These are phyloP conservation scores for Selenia dentaria DNA, from an alignment of 2,888 invertebrate species.

Conservation along the genomic window DNA sequence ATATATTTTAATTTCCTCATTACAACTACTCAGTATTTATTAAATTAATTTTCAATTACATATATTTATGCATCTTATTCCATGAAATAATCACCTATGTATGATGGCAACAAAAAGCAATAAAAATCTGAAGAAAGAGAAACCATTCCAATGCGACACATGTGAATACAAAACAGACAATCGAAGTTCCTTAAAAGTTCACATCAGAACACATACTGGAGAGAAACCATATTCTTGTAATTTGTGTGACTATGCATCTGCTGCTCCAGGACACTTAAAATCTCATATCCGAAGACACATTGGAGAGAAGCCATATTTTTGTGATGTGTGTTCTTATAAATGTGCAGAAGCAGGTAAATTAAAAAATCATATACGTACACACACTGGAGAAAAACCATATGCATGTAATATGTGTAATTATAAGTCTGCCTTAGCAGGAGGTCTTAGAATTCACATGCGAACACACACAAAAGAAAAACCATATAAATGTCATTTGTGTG, in stretches of 20 bases:
- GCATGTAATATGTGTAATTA: not conserved
- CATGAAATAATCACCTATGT: too few species aligned
- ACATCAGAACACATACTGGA: not conserved
- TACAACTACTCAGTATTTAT: too few species aligned
- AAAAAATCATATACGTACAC: not conserved
- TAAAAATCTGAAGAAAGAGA: not conserved
- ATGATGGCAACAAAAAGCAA: too few species aligned
- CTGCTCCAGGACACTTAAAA: not conserved
- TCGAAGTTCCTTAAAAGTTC: not conserved
- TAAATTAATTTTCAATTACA: too few species aligned
- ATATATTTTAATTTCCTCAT: too few species aligned
- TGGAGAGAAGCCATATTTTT: not conserved
- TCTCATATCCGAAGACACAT: not conserved
- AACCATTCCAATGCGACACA: not conserved
- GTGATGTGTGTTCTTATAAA: not conserved
- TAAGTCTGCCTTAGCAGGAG: not conserved
- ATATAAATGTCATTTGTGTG: not conserved
- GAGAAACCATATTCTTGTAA: not conserved
- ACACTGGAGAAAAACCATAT: not conserved
- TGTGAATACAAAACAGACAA: not conserved
- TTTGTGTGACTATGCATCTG: not conserved
- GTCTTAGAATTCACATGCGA: not conserved
- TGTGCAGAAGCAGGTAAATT: not conserved
- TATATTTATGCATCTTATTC: too few species aligned
- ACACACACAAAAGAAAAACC: not conserved